Evolutionary conservation across 2,888 invertebrate species (phyloP), one percentile per base, ranked within the genome.

Genomic region (Rhimphoctona megacephalus): DNA sequence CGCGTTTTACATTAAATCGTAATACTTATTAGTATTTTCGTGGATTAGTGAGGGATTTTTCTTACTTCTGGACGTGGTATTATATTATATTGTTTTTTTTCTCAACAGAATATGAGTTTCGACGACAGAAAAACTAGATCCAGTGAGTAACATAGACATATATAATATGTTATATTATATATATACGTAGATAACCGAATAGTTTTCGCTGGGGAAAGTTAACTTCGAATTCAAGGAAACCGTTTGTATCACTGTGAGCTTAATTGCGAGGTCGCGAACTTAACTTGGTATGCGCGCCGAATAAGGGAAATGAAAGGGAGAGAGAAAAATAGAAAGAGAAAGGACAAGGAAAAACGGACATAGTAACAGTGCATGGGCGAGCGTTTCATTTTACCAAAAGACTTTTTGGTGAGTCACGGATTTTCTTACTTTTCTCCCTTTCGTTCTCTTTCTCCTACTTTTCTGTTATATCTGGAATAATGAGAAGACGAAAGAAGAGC

Each of bases 231-330:
- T 46, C 80, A 81, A 86, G 87, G 83, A 81, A 87, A 86, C 79
- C 76, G 85, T 77, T 64, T 80, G 86, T 87, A 86, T 85, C 81
- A 81, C 79, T 67, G 81, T 54, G 86, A 80, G 87, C 85, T 89
- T 90, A 90, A 90, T 89, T 89, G 87, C 85, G 89, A 88, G 89
- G 88, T 88, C 85, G 88, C 74, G 81, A 88, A 89, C 85, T 89
- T 90, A 86, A 81, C 81, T 76, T 77, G 83, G 81, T 78, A 81
- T 86, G 88, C 81, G 85, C 66, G 80, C 25, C 74, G 87, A 85
- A 88, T 87, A 86, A 85, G 76, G 78, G 79, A 73, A 64, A 74
- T 46, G 64, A 83, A 74, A 82, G 79, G 74, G 36, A 85, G 67
- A 54, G 69, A 78, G 69, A 64, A 36, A 67, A 54, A 78, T 67